A percentile compares a stretch with the other conserved stretches of the same genome.
These are phyloP conservation scores for Crotalus horridus DNA, from an alignment of 2,113 vertebrate species.

Conservation along the genomic window DNA sequence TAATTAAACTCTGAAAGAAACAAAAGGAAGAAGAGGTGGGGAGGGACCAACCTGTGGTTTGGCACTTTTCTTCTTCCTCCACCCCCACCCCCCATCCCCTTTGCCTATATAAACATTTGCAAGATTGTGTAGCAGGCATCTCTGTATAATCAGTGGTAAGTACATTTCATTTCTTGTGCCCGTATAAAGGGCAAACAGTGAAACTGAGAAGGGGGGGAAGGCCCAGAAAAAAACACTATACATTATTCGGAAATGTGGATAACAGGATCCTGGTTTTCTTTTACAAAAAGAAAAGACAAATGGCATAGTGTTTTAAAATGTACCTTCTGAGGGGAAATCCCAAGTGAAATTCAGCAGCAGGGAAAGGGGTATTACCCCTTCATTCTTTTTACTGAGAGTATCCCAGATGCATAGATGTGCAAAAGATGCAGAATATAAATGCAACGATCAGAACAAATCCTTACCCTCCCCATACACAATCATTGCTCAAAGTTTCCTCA, in stretches of 20 bases:
- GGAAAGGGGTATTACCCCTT: background rate
- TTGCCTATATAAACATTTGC: background rate
- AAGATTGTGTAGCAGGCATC: background rate
- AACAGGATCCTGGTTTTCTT: background rate
- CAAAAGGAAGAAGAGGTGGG: conserved; percentile 13
- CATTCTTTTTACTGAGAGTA: background rate
- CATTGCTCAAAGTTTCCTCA: background rate
- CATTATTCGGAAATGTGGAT: background rate
- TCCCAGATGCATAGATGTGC: background rate
- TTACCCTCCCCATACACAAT: background rate
- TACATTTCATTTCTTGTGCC: background rate
- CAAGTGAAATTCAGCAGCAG: background rate
- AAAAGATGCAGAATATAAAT: background rate
- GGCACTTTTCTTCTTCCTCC: background rate
- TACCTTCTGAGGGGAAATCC: background rate
- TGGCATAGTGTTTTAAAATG: background rate
- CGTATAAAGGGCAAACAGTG: background rate
- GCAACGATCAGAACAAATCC: background rate
- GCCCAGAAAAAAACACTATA: background rate
- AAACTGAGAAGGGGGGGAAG: background rate
- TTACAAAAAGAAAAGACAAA: background rate
- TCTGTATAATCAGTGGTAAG: background rate
- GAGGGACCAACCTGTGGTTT: background rate
- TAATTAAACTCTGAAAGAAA: conserved; percentile 83
- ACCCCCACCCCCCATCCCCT: background rate